phyloP scores from a whole-genome alignment of 2,113 vertebrate species.

The Brachypteracias leptosomus region DNA sequence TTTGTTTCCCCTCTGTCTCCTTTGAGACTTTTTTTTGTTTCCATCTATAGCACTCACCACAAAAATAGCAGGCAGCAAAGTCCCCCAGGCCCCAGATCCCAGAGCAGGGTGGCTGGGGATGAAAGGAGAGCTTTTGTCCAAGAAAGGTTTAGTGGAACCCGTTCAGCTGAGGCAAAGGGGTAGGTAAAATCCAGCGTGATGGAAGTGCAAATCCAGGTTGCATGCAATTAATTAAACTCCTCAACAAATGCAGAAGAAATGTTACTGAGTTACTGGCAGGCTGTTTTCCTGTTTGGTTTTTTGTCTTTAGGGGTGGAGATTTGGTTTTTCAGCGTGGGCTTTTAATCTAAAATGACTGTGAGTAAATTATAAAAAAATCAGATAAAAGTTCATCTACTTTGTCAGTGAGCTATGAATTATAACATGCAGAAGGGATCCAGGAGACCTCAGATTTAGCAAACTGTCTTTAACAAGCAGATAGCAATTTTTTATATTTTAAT shows the following conservation, averaged over 20 bases:
- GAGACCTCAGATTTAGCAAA: background rate
- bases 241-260: background rate
- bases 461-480: background rate
- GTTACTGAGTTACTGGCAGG: background rate
- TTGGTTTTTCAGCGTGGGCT: background rate
- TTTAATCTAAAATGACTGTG: background rate
- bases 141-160: background rate
- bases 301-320: background rate
- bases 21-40: background rate
- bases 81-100: rapidly evolving
- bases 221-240: background rate
- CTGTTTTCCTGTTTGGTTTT: background rate
- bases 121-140: background rate
- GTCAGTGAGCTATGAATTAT: background rate
- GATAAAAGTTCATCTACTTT: background rate
- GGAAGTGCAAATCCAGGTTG: background rate
- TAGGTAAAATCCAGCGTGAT: background rate
- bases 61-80: background rate
- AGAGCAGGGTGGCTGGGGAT: background rate
- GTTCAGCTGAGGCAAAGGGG: rapidly evolving
- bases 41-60: background rate
- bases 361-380: background rate
- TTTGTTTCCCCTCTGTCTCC: background rate
- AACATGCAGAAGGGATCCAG: background rate
- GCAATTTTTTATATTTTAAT: background rate